These are phyloP conservation scores for Tachina grossa DNA, from an alignment of 2,888 invertebrate species.

Conservation along the genomic window DNA sequence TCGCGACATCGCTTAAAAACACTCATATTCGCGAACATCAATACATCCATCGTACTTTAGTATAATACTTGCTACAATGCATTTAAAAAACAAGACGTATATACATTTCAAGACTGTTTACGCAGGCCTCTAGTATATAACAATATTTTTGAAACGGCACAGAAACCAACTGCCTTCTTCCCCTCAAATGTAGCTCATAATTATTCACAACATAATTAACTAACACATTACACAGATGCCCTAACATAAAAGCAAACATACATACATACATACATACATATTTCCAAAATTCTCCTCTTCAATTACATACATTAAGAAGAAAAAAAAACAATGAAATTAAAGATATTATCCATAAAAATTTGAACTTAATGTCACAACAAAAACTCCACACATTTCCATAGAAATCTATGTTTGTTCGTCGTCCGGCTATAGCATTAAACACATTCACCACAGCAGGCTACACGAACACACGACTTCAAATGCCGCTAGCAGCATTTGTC, in stretches of 20 bases:
- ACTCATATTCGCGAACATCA: no score
- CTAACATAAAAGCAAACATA: slow-evolving; percentile 13
- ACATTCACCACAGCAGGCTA: no score
- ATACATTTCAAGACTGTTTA: no score
- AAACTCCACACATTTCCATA: slow-evolving; percentile 6
- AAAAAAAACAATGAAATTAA: slow-evolving; percentile 29
- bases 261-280: background rate
- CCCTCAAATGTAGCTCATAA: background rate
- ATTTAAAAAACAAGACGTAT: no score
- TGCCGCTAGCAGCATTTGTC: no score
- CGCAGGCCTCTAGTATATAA: no score
- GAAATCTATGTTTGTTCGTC: slow-evolving; percentile 1
- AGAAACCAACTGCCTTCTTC: background rate
- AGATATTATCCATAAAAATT: slow-evolving; percentile 62
- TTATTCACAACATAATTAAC: slow-evolving; percentile 30
- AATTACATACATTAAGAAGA: background rate
- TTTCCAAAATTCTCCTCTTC: slow-evolving; percentile 31
- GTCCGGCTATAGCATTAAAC: no score
- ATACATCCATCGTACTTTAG: no score
- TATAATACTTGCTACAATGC: no score
- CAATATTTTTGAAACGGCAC: no score
- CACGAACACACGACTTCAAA: no score
- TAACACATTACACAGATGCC: slow-evolving; percentile 22
- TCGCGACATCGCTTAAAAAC: no score
- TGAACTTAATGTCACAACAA: slow-evolving; percentile 54